Evolutionary conservation across 2,888 invertebrate species (phyloP), one percentile per base, ranked within the genome.

Genomic region (Masnerella sp.): DNA sequence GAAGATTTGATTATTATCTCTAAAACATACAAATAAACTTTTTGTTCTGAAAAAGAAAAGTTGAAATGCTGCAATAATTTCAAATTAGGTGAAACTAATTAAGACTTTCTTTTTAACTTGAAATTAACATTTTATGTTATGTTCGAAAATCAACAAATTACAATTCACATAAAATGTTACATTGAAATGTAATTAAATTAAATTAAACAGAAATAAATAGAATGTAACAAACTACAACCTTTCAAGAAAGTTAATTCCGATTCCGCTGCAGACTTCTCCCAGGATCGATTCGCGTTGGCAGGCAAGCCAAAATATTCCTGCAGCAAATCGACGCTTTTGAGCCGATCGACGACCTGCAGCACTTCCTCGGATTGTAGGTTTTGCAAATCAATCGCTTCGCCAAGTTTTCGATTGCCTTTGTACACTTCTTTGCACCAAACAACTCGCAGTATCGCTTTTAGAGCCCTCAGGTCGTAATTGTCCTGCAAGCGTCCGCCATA

Each of bases 401-500:
- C 87, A 12, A 92, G 89, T 68, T 88, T 89, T 88, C 91, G 91
- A 43, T 90, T 90, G 61, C 91, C 91, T 72, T 90, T 90, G 45
- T 92, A 88, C 2, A 91, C 88, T 17, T 86, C 84, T 5, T 64
- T 76, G 0, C 80, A 81, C 87, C 87, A 87, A 2, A 82, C 64
- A 1, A 91, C 89, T 12, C 89, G 85, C 8, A 96, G 87, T 80
- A 94, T 94, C 0, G 93, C 91, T 75, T 88, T 88, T 76, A 95
- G 85, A 8, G 94, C 92, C 22, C 90, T 87, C 75, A 90, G 88
- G 85, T 97, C 97, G 81, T 93, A 92, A 2, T 88, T 87, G 81
- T 95, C 95, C 86, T 96, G 96, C 15, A 97, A 91, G 52, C 95
- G 89, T 0, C 96, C 96, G 0, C 96, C 96, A 82, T 96, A 97